Evolutionary conservation across 2,888 invertebrate species (phyloP).

Genomic region (Plebejus melissa): DNA sequence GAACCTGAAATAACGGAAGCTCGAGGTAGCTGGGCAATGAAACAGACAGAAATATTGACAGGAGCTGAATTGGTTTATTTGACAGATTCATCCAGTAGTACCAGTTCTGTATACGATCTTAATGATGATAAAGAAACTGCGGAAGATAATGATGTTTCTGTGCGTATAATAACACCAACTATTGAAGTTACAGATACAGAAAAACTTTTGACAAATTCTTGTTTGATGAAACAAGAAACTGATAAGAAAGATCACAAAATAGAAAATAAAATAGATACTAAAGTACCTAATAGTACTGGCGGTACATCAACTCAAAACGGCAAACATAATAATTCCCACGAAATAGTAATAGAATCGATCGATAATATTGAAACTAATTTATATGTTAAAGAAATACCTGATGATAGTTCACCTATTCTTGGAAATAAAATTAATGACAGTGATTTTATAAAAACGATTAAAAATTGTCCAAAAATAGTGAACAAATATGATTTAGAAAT

Average conservation of each 20-base stretch:
- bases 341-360: conserved; percentile 63
- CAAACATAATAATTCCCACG: conserved; percentile 43
- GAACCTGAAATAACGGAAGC: conserved; percentile 78
- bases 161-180: conserved; percentile 72
- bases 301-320: conserved; percentile 21
- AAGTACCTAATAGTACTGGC: conserved; percentile 26
- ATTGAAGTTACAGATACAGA: conserved; percentile 73
- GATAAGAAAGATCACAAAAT: conserved; percentile 18
- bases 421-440: conserved; percentile 3
- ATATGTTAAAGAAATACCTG: conserved; percentile 60
- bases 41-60: conserved; percentile 72
- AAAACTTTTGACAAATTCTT: conserved; percentile 59
- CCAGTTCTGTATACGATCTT: conserved; percentile 78
- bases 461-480: conserved; percentile 35
- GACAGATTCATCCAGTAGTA: conserved; percentile 82
- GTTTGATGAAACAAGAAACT: conserved; percentile 39
- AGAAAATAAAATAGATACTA: conserved; percentile 24
- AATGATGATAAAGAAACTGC: conserved; percentile 69
- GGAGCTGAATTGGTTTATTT: conserved; percentile 85
- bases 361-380: conserved; percentile 64
- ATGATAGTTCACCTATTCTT: conserved; percentile 29
- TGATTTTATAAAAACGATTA: conserved; percentile 29
- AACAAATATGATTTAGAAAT: conserved; percentile 59
- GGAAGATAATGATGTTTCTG: conserved; percentile 67
- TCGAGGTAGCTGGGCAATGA: conserved; percentile 75